Percentiles rank a stretch among this genome's conserved stretches.
Evolutionary conservation across 2,888 invertebrate genomes (phyloP).

Genomic region (Buathra laborator): DNA sequence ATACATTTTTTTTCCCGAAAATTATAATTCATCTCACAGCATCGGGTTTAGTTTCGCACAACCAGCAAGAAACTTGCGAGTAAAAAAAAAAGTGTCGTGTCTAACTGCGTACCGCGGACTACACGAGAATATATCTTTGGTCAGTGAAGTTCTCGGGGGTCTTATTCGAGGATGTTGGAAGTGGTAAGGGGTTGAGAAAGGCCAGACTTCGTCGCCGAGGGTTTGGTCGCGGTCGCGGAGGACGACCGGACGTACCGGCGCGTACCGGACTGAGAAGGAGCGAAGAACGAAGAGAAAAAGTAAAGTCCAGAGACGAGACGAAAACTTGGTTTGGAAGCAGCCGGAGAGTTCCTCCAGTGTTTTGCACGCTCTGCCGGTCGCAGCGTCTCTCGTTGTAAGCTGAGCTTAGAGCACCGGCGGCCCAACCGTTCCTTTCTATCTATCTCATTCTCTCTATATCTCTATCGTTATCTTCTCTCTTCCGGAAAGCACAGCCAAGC

Average conservation of each 20-base stretch:
- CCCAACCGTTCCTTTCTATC: constrained; percentile 20
- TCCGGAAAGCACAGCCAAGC: constrained; percentile 54
- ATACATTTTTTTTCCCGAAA: not conserved
- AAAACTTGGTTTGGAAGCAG: constrained; percentile 70
- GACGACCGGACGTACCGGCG: not conserved
- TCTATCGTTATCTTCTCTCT: constrained; percentile 39
- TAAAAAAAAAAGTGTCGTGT: not conserved
- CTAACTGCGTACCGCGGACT: not conserved
- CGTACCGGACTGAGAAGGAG: not conserved
- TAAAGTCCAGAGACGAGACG: constrained; percentile 66
- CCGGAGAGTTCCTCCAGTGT: constrained; percentile 73
- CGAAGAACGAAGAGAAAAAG: constrained; percentile 40
- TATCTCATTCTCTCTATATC: constrained; percentile 41
- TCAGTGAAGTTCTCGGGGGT: not conserved
- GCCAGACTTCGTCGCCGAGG: constrained; percentile 18
- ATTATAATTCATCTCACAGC: not conserved
- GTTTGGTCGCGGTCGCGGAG: not conserved
- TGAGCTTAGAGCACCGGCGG: constrained; percentile 41
- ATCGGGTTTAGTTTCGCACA: not conserved
- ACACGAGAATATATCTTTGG: not conserved
- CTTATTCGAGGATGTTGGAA: constrained; percentile 5
- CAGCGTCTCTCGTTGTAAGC: constrained; percentile 47
- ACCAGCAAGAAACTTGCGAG: not conserved
- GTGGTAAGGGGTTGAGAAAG: not conserved
- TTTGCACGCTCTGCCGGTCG: constrained; percentile 71